Base-by-base conservation (phyloP, 2,113 vertebrate species). In the Numenius arquata region DNA sequence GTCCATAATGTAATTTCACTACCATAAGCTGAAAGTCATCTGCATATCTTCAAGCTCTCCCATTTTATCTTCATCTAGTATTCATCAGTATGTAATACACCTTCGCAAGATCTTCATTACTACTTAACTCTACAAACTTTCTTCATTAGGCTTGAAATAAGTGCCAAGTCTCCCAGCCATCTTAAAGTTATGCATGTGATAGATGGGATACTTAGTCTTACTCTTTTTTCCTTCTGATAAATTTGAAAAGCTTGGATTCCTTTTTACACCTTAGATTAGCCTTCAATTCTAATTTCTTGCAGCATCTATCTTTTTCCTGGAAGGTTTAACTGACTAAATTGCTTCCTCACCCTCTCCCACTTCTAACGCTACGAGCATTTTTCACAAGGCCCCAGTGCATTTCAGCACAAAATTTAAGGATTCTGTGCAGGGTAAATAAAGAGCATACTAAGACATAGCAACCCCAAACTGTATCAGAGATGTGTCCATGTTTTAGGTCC, bases 31-130 rank as follows among this genome's bases (percentile, higher is more conserved):
- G 6, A n/a, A 94, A 72, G 6, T 22, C 10, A 70, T 93, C 87
- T 89, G 45, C 83, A 61, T 92, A 81, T 41, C 34, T 90, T 92
- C 48, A 75, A 53, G n/a, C 32, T 92, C 17, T n/a, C 15, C 9
- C 40, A 50, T 94, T 97, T 94, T 85, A 72, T 90, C 90, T 92
- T 96, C 70, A 92, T 94, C 74, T 85, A 79, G 22, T 41, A 45
- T 62, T 76, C 81, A 83, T 86, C 75, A 80, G 18, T 70, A 83
- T 26, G 23, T 55, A 94, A 85, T 83, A 74, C 16, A 88, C 7
- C 38, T 83, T 70, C 1, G 2, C 47, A 92, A 92, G 30, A 86
- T 85, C 63, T 83, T 94, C 47, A 68, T 93, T 85, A 84, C 22
- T 36, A 75, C 41, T 90, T 74, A 92, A 65, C 43, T 11, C 3